A percentile compares a stretch with the other conserved stretches of the same genome.
Conservation (phyloP, 2,113 vertebrate species). For the Lamprologus tigripictilis region DNA sequence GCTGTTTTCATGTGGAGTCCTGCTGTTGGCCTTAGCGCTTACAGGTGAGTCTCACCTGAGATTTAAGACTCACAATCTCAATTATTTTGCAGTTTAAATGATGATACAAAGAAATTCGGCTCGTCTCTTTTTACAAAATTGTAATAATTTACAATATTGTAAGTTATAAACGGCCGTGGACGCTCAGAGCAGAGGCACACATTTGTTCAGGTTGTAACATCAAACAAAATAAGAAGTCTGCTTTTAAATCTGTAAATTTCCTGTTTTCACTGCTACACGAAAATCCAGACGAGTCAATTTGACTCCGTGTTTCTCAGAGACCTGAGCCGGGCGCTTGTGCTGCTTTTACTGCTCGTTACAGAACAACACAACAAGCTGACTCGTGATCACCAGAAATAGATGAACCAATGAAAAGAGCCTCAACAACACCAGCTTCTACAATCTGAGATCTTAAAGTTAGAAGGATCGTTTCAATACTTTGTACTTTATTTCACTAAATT, state of each 20-base stretch:
- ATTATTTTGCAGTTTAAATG: too few species aligned
- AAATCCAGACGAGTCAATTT: background rate
- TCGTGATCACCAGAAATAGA: fast-evolving
- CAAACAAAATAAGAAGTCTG: background rate
- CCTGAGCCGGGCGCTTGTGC: fast-evolving
- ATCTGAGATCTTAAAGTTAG: background rate
- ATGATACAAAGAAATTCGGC: too few species aligned
- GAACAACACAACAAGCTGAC: fast-evolving
- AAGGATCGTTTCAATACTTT: fast-evolving
- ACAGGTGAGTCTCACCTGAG: too few species aligned
- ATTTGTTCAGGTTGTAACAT: background rate
- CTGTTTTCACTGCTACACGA: too few species aligned
- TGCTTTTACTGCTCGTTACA: background rate
- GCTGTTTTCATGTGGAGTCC: too few species aligned
- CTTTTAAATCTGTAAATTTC: background rate
- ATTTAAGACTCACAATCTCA: too few species aligned
- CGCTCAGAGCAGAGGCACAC: background rate
- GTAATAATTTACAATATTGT: too few species aligned
- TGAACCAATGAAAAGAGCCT: background rate
- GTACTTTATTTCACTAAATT: background rate
- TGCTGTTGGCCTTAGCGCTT: too few species aligned
- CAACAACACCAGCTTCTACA: background rate
- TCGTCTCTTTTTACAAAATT: fast-evolving
- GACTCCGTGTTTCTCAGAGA: background rate
- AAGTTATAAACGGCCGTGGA: fast-evolving